phyloP scores from a whole-genome alignment of 1,140 invertebrate species.

The Anthonomus grandis region DNA sequence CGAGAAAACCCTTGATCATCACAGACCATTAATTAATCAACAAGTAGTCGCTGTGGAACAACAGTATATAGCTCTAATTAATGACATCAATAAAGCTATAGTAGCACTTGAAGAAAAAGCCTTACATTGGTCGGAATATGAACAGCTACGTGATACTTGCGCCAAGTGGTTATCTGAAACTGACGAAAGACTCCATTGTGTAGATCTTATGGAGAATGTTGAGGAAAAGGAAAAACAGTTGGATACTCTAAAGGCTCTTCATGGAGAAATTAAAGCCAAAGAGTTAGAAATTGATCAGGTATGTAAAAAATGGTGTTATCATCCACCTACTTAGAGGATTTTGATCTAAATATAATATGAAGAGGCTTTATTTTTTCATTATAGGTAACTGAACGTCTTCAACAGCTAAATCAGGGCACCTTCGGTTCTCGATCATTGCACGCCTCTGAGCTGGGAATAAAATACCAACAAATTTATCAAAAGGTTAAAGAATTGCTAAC shows the following conservation, averaged over 20 bases:
- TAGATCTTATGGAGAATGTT: conserved; percentile 81
- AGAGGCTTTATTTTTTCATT: too few relatives aligned
- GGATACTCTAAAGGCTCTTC: conserved; percentile 72
- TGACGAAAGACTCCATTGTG: conserved; percentile 82
- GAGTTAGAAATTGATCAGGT: conserved; percentile 90
- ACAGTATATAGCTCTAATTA: conserved; percentile 83
- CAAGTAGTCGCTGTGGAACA: conserved; percentile 85
- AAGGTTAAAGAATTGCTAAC: conserved; percentile 88
- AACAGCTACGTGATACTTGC: conserved; percentile 80
- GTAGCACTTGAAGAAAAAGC: conserved; percentile 76
- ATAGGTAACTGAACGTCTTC: conserved; percentile 87
- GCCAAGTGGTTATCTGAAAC: conserved; percentile 85
- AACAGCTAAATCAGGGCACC: conserved; percentile 73
- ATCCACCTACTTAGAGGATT: too few relatives aligned
- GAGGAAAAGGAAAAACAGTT: conserved; percentile 81
- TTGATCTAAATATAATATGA: too few relatives aligned
- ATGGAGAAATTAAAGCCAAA: conserved; percentile 86
- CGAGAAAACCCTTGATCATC: conserved; percentile 79
- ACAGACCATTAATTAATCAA: conserved; percentile 79
- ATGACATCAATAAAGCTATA: conserved; percentile 72
- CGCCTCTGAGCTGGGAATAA: conserved; percentile 82
- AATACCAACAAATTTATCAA: conserved; percentile 85
- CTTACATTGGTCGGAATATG: conserved; percentile 89
- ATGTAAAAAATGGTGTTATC: too few relatives aligned
- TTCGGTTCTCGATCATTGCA: conserved; percentile 65